Percentiles rank a stretch among this genome's conserved stretches.
Evolutionary conservation across 1,140 invertebrate species (phyloP).

Genomic region (Oryctes rhinoceros): DNA sequence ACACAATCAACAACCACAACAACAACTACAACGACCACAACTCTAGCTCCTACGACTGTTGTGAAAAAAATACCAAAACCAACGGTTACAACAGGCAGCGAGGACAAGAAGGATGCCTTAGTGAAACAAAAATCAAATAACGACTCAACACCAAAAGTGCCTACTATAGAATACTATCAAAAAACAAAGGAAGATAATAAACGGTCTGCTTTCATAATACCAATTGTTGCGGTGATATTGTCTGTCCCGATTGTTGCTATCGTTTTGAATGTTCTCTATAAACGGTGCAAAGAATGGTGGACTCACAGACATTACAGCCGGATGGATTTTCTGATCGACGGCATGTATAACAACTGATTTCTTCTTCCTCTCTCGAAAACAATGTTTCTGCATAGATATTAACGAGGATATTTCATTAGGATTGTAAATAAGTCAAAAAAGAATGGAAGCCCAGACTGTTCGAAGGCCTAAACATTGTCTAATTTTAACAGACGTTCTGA

Average conservation of each 20-base stretch:
- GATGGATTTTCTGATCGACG: conserved; percentile 83
- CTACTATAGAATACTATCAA: conserved; percentile 33
- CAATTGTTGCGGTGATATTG: conserved; percentile 71
- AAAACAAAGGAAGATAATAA: conserved; percentile 32
- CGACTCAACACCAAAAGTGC: conserved; percentile 16
- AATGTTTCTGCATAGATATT: not conserved
- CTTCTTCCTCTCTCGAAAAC: not conserved
- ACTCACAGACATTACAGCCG: conserved; percentile 78
- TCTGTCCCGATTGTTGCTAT: conserved; percentile 71
- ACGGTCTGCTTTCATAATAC: conserved; percentile 62
- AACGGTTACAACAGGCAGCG: conserved; percentile 31
- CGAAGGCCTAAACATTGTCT: not conserved
- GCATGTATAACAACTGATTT: conserved; percentile 77
- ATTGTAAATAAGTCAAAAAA: conserved; percentile 4
- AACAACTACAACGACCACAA: not conserved
- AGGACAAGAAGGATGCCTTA: conserved; percentile 23
- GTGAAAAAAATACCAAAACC: conserved; percentile 26
- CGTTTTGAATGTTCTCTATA: conserved; percentile 69
- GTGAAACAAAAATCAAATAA: conserved; percentile 38
- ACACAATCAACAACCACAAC: not conserved
- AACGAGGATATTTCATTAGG: not conserved
- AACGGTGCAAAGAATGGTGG: conserved; percentile 75
- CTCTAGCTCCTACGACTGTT: conserved; percentile 19
- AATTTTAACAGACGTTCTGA: not conserved
- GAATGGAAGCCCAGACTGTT: not conserved